Percentiles rank a stretch among this genome's conserved stretches.
phyloP scores from a whole-genome alignment of 2,888 invertebrate genomes.

The Lycia hirtaria region DNA sequence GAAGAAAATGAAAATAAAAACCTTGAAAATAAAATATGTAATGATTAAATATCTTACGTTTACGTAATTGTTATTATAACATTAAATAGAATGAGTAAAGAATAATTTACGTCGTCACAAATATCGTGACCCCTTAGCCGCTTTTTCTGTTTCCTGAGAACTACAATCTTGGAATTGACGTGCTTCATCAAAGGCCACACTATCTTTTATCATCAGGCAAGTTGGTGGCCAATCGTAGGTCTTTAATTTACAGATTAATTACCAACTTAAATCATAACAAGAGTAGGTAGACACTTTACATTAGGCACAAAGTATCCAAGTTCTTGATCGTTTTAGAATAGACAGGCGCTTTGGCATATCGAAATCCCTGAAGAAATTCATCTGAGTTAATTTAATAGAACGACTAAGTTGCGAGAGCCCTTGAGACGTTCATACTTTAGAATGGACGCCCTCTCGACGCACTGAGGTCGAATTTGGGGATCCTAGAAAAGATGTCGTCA shows the following conservation, averaged over 20 bases:
- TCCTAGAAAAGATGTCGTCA: slow-evolving; percentile 47
- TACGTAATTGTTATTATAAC: too few species aligned
- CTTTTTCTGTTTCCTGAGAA: too few species aligned
- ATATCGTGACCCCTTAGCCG: too few species aligned
- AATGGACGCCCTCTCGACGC: slow-evolving; percentile 21
- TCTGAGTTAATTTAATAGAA: slow-evolving; percentile 39
- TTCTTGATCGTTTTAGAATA: slow-evolving; percentile 24
- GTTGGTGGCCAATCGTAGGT: too few species aligned
- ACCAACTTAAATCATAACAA: not conserved
- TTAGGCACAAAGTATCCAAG: slow-evolving; percentile 8
- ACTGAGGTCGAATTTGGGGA: slow-evolving; percentile 43
- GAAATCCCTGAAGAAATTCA: slow-evolving; percentile 47
- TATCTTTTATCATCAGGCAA: too few species aligned
- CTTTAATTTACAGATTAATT: not conserved
- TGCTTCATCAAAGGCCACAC: too few species aligned
- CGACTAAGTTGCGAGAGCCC: slow-evolving; percentile 33
- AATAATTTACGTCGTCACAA: too few species aligned
- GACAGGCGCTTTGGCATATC: slow-evolving; percentile 22
- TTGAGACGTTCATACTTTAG: slow-evolving; percentile 37
- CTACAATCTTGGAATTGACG: too few species aligned
- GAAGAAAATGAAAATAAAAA: too few species aligned
- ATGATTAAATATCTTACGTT: too few species aligned
- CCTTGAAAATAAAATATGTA: too few species aligned
- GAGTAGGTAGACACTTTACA: not conserved
- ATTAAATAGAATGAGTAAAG: too few species aligned